phyloP scores from a whole-genome alignment of 1,140 invertebrate species.

The fruit fly (Drosophila melanogaster) region Release_6_plus_ISO1_MT NT_037436.4:22280001-22280500 shows the following conservation, averaged over 20 bases:
- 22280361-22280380: slow-evolving; percentile 4
- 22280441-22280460: slow-evolving; percentile 21
- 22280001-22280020: slow-evolving; percentile 27
- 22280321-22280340: slow-evolving; percentile 33
- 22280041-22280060: slow-evolving; percentile 28
- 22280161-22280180: slow-evolving; percentile 66
- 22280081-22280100: slow-evolving; percentile 24
- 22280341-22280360: slow-evolving; percentile 17
- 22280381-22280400: slow-evolving; percentile 25
- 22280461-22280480: slow-evolving; percentile 10
- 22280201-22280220: slow-evolving; percentile 58
- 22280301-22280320: slow-evolving; percentile 48
- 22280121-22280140: slow-evolving; percentile 35
- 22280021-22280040: slow-evolving; percentile 37
- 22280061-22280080: slow-evolving; percentile 23
- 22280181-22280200: slow-evolving; percentile 59
- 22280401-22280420: slow-evolving; percentile 5
- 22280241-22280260: slow-evolving; percentile 60
- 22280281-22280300: slow-evolving; percentile 32
- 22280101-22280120: slow-evolving; percentile 45
- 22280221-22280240: slow-evolving; percentile 62
- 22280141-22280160: slow-evolving; percentile 48
- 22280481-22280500: background rate
- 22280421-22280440: background rate
- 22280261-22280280: background rate